phyloP scores from a whole-genome alignment of 2,113 vertebrate genomes.

The Rhombomys opimus region DNA sequence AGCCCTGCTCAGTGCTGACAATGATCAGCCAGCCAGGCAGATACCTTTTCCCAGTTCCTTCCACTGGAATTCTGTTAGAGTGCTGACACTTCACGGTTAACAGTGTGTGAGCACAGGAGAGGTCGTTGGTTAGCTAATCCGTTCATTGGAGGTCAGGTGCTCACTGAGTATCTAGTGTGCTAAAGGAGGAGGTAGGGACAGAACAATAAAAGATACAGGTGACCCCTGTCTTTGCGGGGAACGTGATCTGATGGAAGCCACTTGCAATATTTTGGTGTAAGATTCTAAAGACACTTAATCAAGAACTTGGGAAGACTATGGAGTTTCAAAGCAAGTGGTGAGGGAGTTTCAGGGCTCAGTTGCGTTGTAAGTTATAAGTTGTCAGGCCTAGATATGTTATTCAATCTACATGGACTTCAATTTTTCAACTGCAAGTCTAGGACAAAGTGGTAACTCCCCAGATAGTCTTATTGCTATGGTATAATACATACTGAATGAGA shows the following conservation, averaged over 20 bases:
- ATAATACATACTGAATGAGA: slow-evolving; percentile 4
- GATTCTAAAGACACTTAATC: not conserved
- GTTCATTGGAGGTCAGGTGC: not conserved
- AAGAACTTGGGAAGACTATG: not conserved
- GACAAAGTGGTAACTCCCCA: not conserved
- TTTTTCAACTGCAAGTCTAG: slow-evolving; percentile 19
- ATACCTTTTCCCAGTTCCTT: not conserved
- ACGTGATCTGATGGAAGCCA: not conserved
- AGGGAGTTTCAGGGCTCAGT: not conserved
- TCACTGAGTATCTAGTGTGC: not conserved
- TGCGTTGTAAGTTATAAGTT: not conserved
- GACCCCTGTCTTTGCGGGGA: not conserved
- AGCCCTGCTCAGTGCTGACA: not conserved
- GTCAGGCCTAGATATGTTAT: not conserved
- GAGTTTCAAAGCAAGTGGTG: not conserved
- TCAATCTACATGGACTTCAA: not conserved
- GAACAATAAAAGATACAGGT: not conserved
- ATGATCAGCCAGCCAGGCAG: not conserved
- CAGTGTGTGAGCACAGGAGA: not conserved
- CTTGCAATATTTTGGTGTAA: not conserved
- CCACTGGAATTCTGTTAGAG: not conserved
- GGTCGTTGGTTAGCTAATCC: not conserved
- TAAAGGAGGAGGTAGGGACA: not conserved
- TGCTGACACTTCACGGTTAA: not conserved
- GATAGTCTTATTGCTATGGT: not conserved